Conservation (phyloP, 1,140 invertebrate species). For the Microplitis demolitor region DNA sequence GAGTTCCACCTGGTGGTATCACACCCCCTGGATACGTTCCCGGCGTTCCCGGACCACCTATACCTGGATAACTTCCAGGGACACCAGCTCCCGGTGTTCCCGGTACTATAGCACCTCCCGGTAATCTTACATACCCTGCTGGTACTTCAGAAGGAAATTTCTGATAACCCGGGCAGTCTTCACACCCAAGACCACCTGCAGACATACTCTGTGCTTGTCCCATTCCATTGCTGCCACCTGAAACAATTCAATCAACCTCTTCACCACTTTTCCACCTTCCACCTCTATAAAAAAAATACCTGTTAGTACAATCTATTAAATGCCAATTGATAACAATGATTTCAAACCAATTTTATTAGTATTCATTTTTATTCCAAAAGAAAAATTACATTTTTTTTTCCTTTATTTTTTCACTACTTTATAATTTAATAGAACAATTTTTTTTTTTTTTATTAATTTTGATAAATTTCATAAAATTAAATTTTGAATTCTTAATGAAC, state of each 20-base stretch:
- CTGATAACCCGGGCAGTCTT: slow-evolving; percentile 50
- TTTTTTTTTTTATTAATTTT: neutral
- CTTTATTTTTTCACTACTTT: neutral
- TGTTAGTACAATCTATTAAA: neutral
- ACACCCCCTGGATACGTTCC: slow-evolving; percentile 19
- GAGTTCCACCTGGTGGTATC: neutral
- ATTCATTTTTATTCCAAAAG: too few relatives aligned
- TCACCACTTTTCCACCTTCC: neutral
- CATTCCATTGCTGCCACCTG: slow-evolving; percentile 76
- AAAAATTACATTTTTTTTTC: neutral
- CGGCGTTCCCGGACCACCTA: slow-evolving; percentile 5
- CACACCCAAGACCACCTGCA: slow-evolving; percentile 52
- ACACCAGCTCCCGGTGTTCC: neutral
- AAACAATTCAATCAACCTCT: slow-evolving; percentile 26
- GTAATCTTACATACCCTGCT: slow-evolving; percentile 26
- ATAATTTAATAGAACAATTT: neutral
- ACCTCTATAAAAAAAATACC: neutral
- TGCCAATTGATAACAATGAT: neutral
- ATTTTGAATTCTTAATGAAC: neutral
- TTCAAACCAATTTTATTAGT: neutral
- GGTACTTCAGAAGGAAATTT: neutral
- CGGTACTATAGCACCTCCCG: slow-evolving; percentile 19
- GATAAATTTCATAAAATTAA: slow-evolving; percentile 14
- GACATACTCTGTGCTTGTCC: slow-evolving; percentile 79
- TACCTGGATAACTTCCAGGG: neutral